Base-by-base conservation (phyloP, 2,888 invertebrate species). In the Tenthredo amoena region DNA sequence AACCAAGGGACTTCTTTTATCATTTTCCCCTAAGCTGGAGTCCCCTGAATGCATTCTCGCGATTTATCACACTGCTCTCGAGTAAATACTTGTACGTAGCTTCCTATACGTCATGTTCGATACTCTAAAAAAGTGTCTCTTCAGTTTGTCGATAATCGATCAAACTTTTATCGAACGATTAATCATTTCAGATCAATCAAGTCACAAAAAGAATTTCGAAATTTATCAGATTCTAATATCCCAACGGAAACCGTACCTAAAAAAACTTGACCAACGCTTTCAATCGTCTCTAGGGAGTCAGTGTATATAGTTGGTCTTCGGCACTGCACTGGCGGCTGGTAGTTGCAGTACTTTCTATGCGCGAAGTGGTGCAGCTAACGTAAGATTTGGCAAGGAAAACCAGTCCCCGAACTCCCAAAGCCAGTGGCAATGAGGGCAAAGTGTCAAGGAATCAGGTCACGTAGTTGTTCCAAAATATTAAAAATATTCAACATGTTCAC, bases 361-460 rank as follows among this genome's bases (percentile, higher is more conserved):
- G 76, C 76, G 34, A 47, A 50, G 76, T 77, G 47, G 50, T 77
- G 76, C 76, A 77, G 76, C 76, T 50, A 31, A 55, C 55, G 55
- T n/a, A n/a, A 50, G 47, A 77, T 77, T 77, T 77, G 77, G 77
- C 77, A 77, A 55, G 77, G 55, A 55, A 77, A 55, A 18, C 55
- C 9, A 50, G 26, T 55, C 77, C 50, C 47, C 26, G 55, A 50
- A n/a, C 31, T 76, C 40, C 47, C 1, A 76, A 12, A 77, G 50
- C 55, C 50, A 76, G 47, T 31, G 26, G 15, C 10, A 81, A 58
- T 18, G 62, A 62, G 81, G 81, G 81, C 81, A 81, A 21, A 81
- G 21, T 81, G 81, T 81, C 81, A 81, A 81, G 81, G 58, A 81
- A 81, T 62, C 81, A 34, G 81, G 81, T 81, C 81, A 81, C 40